Evolutionary conservation across 2,113 vertebrate species (phyloP).

Genomic region (Merops nubicus): DNA sequence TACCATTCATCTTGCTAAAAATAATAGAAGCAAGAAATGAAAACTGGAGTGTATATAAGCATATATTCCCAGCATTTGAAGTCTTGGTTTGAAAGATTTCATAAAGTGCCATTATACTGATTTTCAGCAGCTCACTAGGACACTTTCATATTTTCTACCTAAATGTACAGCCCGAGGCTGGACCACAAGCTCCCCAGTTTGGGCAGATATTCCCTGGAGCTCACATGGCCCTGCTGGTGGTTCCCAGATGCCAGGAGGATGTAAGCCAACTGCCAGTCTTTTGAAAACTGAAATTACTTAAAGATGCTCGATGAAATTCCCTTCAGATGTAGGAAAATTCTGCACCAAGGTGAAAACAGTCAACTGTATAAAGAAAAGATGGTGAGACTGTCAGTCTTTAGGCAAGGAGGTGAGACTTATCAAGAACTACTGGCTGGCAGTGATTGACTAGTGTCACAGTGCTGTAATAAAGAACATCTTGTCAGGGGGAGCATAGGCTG

Average conservation of each 20-base stretch:
- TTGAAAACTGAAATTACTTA: neutral
- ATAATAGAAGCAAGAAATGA: neutral
- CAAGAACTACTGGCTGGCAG: neutral
- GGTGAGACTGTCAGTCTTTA: neutral
- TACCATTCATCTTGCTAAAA: neutral
- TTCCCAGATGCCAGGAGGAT: rapidly evolving
- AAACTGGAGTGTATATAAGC: neutral
- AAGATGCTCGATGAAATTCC: neutral
- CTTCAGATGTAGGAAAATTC: neutral
- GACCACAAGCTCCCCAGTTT: rapidly evolving
- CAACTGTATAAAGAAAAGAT: neutral
- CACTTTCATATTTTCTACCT: neutral
- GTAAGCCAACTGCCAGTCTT: neutral
- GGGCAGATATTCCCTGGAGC: neutral
- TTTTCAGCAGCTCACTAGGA: neutral
- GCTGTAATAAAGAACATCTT: neutral
- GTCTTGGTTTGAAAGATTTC: neutral
- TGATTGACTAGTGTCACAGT: neutral
- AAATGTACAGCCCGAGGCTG: neutral
- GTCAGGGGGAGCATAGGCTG: neutral
- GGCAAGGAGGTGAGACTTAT: neutral
- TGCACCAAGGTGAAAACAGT: neutral
- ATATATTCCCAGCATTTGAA: neutral
- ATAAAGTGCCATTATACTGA: neutral
- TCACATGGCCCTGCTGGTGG: neutral